A percentile compares a stretch with the other conserved stretches of the same genome.
These are phyloP conservation scores for Papilio aristodemus DNA, from an alignment of 1,140 invertebrate species.

Conservation along the genomic window DNA sequence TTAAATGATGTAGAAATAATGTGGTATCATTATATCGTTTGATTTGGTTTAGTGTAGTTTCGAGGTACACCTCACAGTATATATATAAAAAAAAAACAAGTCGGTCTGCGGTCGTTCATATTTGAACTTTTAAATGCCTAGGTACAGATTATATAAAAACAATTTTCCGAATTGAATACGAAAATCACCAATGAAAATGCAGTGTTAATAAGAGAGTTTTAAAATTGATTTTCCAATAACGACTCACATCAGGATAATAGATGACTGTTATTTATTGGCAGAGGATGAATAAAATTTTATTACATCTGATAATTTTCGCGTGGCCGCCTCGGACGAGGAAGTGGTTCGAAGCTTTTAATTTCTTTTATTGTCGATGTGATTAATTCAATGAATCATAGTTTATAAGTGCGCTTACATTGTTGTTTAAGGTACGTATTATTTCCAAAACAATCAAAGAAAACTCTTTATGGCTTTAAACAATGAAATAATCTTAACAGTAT, in stretches of 20 bases:
- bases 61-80: no score
- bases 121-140: not conserved
- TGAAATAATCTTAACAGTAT: no score
- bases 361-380: constrained; percentile 27
- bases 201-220: no score
- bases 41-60: no score
- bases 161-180: not conserved
- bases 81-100: no score
- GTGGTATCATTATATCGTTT: no score
- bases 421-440: not conserved
- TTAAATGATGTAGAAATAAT: no score
- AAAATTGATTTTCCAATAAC: not conserved
- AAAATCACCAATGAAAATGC: not conserved
- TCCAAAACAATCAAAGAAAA: not conserved
- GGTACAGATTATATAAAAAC: not conserved
- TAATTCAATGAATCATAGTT: constrained; percentile 21
- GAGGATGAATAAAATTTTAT: constrained; percentile 29
- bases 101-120: not conserved
- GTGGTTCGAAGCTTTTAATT: constrained; percentile 19
- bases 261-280: constrained; percentile 10
- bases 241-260: not conserved
- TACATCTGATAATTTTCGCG: constrained; percentile 28
- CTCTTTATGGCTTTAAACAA: not conserved
- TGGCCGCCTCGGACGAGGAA: constrained; percentile 14
- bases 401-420: not conserved